These are phyloP conservation scores for Drosophila yakuba DNA, from an alignment of 1,140 invertebrate species.

Conservation along the genomic window DNA sequence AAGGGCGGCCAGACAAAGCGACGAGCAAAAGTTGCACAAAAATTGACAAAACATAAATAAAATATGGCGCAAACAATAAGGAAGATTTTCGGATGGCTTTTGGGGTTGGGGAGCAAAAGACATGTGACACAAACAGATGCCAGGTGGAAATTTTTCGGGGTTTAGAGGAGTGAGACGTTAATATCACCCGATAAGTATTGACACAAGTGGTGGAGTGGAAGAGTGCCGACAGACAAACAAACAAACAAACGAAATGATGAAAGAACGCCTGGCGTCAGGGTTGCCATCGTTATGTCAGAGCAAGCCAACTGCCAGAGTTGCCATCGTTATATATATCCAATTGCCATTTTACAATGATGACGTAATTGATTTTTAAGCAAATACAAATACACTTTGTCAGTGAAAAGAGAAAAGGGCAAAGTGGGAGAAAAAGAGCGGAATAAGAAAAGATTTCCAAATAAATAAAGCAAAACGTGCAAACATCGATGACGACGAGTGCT, in stretches of 20 bases:
- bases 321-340: conserved; percentile 53
- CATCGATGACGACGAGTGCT: conserved; percentile 60
- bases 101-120: conserved; percentile 9
- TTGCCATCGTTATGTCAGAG: conserved; percentile 7
- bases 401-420: neutral
- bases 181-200: conserved; percentile 75
- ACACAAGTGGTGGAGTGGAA: conserved; percentile 50
- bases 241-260: conserved; percentile 19
- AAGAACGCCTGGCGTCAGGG: conserved; percentile 9
- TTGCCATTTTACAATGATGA: conserved; percentile 81
- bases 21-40: conserved; percentile 68
- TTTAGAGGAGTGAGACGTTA: conserved; percentile 30
- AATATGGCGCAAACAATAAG: conserved; percentile 69
- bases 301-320: conserved; percentile 22
- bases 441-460: conserved; percentile 65
- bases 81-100: conserved; percentile 18
- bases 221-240: conserved; percentile 31
- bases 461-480: conserved; percentile 60
- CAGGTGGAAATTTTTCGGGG: conserved; percentile 40
- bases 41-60: conserved; percentile 82
- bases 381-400: conserved; percentile 74
- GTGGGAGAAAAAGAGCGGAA: conserved; percentile 1
- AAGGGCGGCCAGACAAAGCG: conserved; percentile 39
- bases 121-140: conserved; percentile 63
- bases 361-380: conserved; percentile 84